Evolutionary conservation across 2,797 vertebrate species (phyloP).

Genomic region (Rhinophrynus dorsalis): DNA sequence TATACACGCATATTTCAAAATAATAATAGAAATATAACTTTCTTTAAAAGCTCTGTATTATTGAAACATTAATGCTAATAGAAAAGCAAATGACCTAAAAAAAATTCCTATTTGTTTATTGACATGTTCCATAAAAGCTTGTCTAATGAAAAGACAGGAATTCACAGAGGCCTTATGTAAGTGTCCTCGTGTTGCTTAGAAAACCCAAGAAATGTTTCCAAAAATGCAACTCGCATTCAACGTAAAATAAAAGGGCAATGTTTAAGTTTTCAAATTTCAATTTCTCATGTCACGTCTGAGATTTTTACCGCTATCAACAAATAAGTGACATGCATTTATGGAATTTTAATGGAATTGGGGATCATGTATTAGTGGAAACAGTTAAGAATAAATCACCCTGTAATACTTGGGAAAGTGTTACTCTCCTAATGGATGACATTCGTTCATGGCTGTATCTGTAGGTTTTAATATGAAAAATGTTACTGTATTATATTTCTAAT

Average conservation of each 20-base stretch:
- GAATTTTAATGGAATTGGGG: slow-evolving; percentile 45
- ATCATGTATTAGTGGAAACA: slow-evolving; percentile 1
- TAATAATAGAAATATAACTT: no score
- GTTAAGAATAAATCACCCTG: slow-evolving; percentile 21
- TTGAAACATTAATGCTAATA: no score
- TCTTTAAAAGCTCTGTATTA: no score
- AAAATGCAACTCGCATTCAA: slow-evolving; percentile 15
- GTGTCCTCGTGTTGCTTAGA: not conserved
- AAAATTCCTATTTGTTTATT: no score
- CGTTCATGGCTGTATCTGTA: not conserved
- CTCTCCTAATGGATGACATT: slow-evolving; percentile 12
- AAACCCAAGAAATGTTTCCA: not conserved
- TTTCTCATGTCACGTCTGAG: slow-evolving; percentile 24
- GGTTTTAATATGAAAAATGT: slow-evolving; percentile 24
- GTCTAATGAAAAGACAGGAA: not conserved
- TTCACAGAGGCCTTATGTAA: not conserved
- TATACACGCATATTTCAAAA: no score
- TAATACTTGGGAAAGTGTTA: slow-evolving; percentile 13
- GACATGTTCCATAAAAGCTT: slow-evolving; percentile 27
- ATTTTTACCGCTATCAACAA: slow-evolving; percentile 21
- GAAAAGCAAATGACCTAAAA: no score
- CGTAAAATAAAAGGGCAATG: not conserved
- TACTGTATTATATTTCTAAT: slow-evolving; percentile 27
- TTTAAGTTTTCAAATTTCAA: not conserved
- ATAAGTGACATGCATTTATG: slow-evolving; percentile 3